A percentile compares a stretch with the other conserved stretches of the same genome.
Evolutionary conservation across 2,797 vertebrate species (phyloP).

Genomic region (Sorex maritimensis): DNA sequence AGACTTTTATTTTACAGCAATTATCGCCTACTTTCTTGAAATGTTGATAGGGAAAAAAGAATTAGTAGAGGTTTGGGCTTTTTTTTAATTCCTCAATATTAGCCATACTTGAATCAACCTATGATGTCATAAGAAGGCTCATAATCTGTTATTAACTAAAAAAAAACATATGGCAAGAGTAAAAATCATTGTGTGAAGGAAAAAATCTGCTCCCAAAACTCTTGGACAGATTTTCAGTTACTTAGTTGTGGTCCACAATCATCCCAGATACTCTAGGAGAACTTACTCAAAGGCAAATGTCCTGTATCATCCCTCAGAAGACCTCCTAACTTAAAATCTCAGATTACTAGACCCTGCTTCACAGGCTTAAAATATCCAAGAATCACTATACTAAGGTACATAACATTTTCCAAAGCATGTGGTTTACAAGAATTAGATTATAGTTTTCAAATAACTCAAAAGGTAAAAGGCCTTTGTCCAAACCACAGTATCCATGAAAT

Average conservation of each 20-base stretch:
- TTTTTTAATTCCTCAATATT: background rate
- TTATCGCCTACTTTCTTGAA: constrained; percentile 49
- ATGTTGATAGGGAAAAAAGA: background rate
- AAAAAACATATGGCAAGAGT: background rate
- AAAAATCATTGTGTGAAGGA: constrained; percentile 40
- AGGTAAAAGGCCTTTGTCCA: constrained; percentile 20
- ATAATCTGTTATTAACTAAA: background rate
- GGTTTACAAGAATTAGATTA: constrained; percentile 42
- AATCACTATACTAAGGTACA: background rate
- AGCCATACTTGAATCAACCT: constrained; percentile 29
- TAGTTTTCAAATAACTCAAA: constrained; percentile 8
- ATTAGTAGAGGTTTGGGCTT: background rate
- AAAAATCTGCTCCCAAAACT: constrained; percentile 5
- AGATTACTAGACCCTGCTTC: background rate
- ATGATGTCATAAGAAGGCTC: background rate
- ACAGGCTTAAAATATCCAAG: constrained; percentile 7
- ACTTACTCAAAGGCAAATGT: constrained; percentile 18
- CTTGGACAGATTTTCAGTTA: background rate
- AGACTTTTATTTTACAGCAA: constrained; percentile 35
- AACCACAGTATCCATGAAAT: background rate
- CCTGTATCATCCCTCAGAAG: background rate
- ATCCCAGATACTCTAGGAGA: background rate
- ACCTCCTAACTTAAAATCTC: background rate
- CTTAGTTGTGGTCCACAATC: background rate
- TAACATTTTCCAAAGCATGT: constrained; percentile 38